phyloP scores from a whole-genome alignment of 2,888 invertebrate genomes.

The Choristoneura rosaceana region DNA sequence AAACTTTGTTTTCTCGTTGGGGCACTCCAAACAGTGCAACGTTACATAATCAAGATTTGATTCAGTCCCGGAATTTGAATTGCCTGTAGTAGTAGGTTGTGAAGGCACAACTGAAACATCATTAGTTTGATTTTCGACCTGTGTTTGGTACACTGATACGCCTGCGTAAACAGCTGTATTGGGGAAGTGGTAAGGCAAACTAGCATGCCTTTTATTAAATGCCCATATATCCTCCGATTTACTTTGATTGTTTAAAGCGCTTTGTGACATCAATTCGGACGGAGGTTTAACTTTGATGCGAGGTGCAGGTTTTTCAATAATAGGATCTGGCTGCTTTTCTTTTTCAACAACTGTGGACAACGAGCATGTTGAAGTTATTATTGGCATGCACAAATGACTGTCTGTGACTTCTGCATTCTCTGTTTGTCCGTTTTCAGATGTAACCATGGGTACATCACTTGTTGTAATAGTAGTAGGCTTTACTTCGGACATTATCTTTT shows the following conservation, averaged over 20 bases:
- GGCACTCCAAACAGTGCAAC: slow-evolving; percentile 68
- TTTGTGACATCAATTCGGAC: slow-evolving; percentile 70
- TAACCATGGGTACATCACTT: slow-evolving; percentile 1
- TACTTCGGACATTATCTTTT: slow-evolving; percentile 50
- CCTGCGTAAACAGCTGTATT: background rate
- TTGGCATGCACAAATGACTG: slow-evolving; percentile 57
- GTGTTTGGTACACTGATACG: background rate
- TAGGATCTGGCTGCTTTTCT: slow-evolving; percentile 15
- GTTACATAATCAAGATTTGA: slow-evolving; percentile 51
- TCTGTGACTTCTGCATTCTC: slow-evolving; percentile 34
- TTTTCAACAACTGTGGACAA: slow-evolving; percentile 52
- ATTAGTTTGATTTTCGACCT: background rate
- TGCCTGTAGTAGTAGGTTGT: background rate
- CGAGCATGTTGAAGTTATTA: slow-evolving; percentile 69
- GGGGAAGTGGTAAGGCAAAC: slow-evolving; percentile 5
- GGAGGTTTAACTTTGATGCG: slow-evolving; percentile 77
- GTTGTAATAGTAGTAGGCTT: slow-evolving; percentile 39
- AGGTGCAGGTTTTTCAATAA: slow-evolving; percentile 51
- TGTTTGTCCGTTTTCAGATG: background rate
- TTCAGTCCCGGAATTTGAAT: background rate
- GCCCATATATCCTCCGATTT: slow-evolving; percentile 38
- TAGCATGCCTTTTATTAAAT: slow-evolving; percentile 14
- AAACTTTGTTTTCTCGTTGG: slow-evolving; percentile 66
- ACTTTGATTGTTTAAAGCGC: slow-evolving; percentile 50
- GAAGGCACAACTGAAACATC: background rate